A percentile compares a stretch with the other conserved stretches of the same genome.
phyloP scores from a whole-genome alignment of 1,140 invertebrate species.

The Polyergus mexicanus region DNA sequence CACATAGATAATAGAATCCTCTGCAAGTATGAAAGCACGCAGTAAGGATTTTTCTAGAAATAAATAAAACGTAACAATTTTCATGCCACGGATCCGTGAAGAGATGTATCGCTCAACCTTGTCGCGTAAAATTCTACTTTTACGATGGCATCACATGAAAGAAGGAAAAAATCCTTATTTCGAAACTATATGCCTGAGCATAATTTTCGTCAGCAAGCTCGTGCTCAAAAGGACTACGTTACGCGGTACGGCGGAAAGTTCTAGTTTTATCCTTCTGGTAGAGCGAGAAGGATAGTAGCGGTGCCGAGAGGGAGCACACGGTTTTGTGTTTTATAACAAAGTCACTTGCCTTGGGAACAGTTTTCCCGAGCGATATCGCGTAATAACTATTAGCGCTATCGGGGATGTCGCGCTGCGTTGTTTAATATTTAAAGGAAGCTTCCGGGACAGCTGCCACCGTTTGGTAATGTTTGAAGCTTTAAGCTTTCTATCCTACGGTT shows the following conservation, averaged over 20 bases:
- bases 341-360: conserved; percentile 27
- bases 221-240: conserved; percentile 51
- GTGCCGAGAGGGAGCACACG: neutral
- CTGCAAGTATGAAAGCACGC: neutral
- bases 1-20: neutral
- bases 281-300: neutral
- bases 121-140: conserved; percentile 44
- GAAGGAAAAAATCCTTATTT: conserved; percentile 24
- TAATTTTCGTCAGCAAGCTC: conserved; percentile 54
- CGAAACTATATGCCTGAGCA: conserved; percentile 38
- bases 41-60: neutral
- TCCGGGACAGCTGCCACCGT: conserved; percentile 53
- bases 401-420: conserved; percentile 30
- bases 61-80: neutral
- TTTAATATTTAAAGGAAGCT: conserved; percentile 72
- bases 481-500: conserved; percentile 47
- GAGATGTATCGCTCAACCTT: conserved; percentile 31
- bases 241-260: conserved; percentile 44
- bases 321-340: conserved; percentile 48
- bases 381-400: conserved; percentile 62
- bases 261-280: conserved; percentile 38
- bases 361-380: conserved; percentile 50
- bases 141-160: conserved; percentile 18
- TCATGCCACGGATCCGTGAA: neutral
- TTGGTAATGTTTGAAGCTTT: conserved; percentile 44